Conservation (phyloP, 2,113 vertebrate genomes). For the Mobula birostris region DNA sequence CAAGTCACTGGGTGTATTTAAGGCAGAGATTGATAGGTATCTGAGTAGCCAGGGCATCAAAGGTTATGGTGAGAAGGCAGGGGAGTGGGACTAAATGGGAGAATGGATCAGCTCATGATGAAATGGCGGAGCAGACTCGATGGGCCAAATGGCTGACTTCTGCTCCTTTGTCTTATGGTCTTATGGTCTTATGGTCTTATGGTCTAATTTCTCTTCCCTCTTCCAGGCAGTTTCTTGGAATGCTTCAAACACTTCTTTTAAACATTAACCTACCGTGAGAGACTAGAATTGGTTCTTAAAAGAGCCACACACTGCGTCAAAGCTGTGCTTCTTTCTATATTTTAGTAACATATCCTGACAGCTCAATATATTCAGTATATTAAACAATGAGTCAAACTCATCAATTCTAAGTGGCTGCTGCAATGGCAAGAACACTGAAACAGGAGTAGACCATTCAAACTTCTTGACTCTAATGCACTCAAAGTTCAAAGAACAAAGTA, state of each 20-base stretch:
- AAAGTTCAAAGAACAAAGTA: too few relatives aligned
- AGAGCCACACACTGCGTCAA: not conserved
- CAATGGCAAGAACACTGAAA: not conserved
- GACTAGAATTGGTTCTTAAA: not conserved
- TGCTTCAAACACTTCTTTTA: not conserved
- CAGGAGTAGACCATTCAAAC: not conserved
- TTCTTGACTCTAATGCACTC: too few relatives aligned
- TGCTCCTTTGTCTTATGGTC: too few relatives aligned
- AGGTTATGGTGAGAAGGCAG: too few relatives aligned
- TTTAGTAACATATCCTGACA: not conserved
- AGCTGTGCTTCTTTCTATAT: not conserved
- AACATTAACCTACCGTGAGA: not conserved
- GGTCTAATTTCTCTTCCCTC: too few relatives aligned
- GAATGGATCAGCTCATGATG: too few relatives aligned
- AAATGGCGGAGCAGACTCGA: not conserved
- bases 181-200: too few relatives aligned
- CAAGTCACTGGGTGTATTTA: too few relatives aligned
- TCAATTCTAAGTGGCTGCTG: not conserved
- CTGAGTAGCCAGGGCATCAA: too few relatives aligned
- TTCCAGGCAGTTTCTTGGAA: not conserved
- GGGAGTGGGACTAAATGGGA: too few relatives aligned
- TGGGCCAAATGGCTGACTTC: too few relatives aligned
- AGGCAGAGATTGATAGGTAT: too few relatives aligned
- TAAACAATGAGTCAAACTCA: not conserved
- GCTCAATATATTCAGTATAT: not conserved